phyloP scores from a whole-genome alignment of 2,113 vertebrate genomes.

The Anser brachyrhynchus region DNA sequence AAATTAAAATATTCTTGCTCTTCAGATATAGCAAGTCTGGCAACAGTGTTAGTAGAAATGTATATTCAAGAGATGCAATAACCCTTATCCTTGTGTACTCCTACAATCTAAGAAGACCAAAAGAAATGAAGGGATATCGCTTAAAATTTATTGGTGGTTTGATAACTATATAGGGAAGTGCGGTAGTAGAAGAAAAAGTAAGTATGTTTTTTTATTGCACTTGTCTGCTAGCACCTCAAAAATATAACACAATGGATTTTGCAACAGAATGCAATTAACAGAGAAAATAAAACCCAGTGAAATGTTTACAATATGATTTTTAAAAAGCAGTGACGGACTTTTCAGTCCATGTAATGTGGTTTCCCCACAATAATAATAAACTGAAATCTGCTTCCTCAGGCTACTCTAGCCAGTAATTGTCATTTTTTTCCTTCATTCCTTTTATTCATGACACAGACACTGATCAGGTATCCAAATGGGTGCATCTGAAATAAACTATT shows the following conservation, averaged over 20 bases:
- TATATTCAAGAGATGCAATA: neutral
- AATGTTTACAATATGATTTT: neutral
- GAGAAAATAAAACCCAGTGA: neutral
- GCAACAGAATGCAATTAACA: neutral
- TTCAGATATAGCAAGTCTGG: neutral
- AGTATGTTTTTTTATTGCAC: neutral
- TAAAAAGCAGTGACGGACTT: neutral
- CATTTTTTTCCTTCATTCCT: neutral
- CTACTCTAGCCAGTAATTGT: neutral
- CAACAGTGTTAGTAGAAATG: neutral
- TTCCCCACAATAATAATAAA: neutral
- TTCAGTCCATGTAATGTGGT: neutral
- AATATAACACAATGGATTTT: neutral
- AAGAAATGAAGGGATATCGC: neutral
- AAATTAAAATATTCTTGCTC: neutral
- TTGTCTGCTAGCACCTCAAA: neutral
- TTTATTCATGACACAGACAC: neutral
- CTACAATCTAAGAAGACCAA: neutral
- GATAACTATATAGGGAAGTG: neutral
- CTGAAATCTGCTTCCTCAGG: neutral
- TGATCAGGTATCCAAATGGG: neutral
- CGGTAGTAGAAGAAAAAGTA: neutral
- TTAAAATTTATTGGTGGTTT: neutral
- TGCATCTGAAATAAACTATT: neutral
- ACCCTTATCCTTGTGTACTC: neutral